Conservation (phyloP, 2,113 vertebrate species). For the Herpetotheres cachinnans region DNA sequence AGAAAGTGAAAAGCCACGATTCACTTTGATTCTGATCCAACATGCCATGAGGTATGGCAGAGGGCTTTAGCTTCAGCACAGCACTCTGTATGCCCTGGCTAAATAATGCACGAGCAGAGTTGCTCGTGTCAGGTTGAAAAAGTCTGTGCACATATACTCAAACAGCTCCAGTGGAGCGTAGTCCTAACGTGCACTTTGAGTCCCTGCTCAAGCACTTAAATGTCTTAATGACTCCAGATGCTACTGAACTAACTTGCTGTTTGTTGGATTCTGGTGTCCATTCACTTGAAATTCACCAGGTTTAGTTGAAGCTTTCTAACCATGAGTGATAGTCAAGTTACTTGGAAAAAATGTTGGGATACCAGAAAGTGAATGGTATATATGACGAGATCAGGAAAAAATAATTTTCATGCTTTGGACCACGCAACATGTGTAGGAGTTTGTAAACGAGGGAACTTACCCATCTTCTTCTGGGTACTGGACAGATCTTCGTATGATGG, state of each 20-base stretch:
- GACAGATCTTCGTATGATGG: slow-evolving; percentile 80
- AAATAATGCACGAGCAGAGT: background rate
- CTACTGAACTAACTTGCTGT: background rate
- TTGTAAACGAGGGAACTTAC: slow-evolving; percentile 60
- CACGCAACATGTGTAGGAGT: background rate
- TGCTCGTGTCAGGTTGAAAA: background rate
- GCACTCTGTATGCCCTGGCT: background rate
- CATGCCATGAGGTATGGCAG: accelerated
- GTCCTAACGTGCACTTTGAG: background rate
- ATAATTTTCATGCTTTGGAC: background rate
- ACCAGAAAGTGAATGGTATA: background rate
- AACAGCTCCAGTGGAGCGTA: background rate
- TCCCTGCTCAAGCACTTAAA: background rate
- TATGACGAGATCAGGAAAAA: background rate
- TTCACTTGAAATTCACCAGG: background rate
- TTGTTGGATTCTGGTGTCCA: background rate
- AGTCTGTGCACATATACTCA: background rate
- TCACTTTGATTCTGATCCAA: background rate
- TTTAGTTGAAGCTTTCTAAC: background rate
- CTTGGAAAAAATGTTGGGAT: background rate
- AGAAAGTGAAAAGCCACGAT: background rate
- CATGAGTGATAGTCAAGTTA: background rate
- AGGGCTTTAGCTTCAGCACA: background rate
- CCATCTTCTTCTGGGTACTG: slow-evolving; percentile 69
- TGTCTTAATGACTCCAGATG: background rate